These are phyloP conservation scores for Plecotus auritus DNA, from an alignment of 2,113 vertebrate genomes.

Conservation along the genomic window DNA sequence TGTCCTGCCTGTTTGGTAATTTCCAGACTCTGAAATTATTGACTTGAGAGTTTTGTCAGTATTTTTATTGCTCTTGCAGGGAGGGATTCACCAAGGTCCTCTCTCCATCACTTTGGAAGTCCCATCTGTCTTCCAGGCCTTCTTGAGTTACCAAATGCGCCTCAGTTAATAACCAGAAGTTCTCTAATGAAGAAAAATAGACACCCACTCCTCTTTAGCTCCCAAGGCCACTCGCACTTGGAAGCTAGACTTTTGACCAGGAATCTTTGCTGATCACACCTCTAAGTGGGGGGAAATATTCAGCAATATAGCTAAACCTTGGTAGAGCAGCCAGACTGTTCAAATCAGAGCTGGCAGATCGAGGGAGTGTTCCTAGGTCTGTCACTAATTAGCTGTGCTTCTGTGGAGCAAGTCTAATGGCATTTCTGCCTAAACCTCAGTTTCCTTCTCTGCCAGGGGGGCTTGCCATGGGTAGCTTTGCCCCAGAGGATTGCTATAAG, in stretches of 20 bases:
- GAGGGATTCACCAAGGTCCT: neutral
- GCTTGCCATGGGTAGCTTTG: fast-evolving
- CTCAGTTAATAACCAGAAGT: neutral
- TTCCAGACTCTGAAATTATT: neutral
- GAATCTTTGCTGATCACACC: fast-evolving
- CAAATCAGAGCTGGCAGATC: fast-evolving
- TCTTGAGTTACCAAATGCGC: fast-evolving
- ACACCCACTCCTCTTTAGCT: neutral
- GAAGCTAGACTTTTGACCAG: neutral
- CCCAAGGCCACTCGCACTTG: neutral
- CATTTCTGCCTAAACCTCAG: fast-evolving
- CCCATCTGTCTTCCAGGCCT: neutral
- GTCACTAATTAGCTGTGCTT: fast-evolving
- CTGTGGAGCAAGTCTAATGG: neutral
- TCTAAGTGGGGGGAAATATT: neutral
- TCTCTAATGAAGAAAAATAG: neutral
- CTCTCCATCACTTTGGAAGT: neutral
- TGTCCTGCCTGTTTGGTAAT: neutral
- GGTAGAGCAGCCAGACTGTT: neutral
- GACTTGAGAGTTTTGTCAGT: neutral
- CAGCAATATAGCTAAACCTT: fast-evolving
- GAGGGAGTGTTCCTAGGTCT: fast-evolving
- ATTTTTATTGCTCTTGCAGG: neutral
- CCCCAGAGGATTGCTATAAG: fast-evolving
- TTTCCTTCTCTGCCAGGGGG: neutral